These are phyloP conservation scores for Oeneis ivallda DNA, from an alignment of 2,888 invertebrate species.

Conservation along the genomic window DNA sequence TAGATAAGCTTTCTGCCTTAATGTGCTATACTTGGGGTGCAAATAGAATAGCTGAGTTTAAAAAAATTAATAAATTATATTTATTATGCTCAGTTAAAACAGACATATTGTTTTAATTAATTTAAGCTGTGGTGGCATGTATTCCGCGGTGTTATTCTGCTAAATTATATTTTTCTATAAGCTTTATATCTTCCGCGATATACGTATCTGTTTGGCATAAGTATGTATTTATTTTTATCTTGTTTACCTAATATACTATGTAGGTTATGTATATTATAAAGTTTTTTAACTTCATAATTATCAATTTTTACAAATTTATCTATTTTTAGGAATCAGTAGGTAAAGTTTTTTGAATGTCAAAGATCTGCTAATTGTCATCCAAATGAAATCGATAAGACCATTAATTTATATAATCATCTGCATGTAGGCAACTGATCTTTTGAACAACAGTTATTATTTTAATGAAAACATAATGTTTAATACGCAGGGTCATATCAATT, in stretches of 20 bases:
- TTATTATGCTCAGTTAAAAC: not conserved
- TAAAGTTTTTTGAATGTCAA: not conserved
- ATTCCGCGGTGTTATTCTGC: constrained; percentile 6
- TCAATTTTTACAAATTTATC: not conserved
- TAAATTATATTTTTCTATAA: not conserved
- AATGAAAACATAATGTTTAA: not conserved
- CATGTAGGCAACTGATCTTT: constrained; percentile 16
- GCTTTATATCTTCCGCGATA: constrained; percentile 11
- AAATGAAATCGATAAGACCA: not conserved
- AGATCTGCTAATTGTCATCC: not conserved
- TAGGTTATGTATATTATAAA: not conserved
- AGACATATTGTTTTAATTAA: not conserved
- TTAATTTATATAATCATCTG: constrained; percentile 8
- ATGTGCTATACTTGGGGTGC: constrained; percentile 2
- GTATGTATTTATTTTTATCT: not conserved
- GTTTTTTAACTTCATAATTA: not conserved
- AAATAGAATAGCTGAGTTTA: not conserved
- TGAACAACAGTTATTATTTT: not conserved
- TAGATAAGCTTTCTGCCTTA: constrained; percentile 13
- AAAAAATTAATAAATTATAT: not conserved
- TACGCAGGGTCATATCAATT: constrained; percentile 66
- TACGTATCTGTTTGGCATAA: too few relatives aligned
- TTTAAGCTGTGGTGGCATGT: constrained; percentile 11
- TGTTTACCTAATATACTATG: too few relatives aligned
- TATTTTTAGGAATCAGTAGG: not conserved